Conservation (phyloP, 2,888 invertebrate species). For the Xestoiulus laeticollis region DNA sequence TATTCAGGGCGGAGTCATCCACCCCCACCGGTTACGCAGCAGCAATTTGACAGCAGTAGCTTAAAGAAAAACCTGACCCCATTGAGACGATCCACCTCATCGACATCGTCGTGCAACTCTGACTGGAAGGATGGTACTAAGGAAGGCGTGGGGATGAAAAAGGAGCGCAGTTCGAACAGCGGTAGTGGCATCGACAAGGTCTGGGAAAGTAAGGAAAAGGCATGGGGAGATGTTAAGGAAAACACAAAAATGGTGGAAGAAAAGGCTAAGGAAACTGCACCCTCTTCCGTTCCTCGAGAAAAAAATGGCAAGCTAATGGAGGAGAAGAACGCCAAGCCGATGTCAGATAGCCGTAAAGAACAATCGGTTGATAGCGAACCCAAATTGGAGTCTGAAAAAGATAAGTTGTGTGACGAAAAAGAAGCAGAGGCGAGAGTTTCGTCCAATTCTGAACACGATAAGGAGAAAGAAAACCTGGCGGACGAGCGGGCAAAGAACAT, state of each 20-base stretch:
- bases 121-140: conserved; percentile 61
- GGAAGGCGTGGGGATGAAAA: conserved; percentile 59
- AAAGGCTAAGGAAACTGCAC: not conserved
- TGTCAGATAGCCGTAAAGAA: not conserved
- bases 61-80: conserved; percentile 63
- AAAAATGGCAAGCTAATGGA: conserved; percentile 10
- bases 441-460: conserved; percentile 52
- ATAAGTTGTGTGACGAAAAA: not conserved
- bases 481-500: conserved; percentile 64
- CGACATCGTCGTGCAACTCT: conserved; percentile 60
- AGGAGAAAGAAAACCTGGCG: conserved; percentile 67
- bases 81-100: conserved; percentile 63
- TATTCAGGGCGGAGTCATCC: conserved; percentile 61
- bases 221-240: conserved; percentile 47
- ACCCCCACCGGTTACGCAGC: conserved; percentile 63
- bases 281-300: not conserved
- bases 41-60: conserved; percentile 63
- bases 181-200: conserved; percentile 52
- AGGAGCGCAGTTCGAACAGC: conserved; percentile 21
- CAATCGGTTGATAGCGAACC: not conserved
- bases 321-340: not conserved
- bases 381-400: not conserved
- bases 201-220: conserved; percentile 45
- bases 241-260: not conserved
- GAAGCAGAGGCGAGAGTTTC: not conserved